phyloP scores from a whole-genome alignment of 2,888 invertebrate species.

The Dicroscelio sp. region DNA sequence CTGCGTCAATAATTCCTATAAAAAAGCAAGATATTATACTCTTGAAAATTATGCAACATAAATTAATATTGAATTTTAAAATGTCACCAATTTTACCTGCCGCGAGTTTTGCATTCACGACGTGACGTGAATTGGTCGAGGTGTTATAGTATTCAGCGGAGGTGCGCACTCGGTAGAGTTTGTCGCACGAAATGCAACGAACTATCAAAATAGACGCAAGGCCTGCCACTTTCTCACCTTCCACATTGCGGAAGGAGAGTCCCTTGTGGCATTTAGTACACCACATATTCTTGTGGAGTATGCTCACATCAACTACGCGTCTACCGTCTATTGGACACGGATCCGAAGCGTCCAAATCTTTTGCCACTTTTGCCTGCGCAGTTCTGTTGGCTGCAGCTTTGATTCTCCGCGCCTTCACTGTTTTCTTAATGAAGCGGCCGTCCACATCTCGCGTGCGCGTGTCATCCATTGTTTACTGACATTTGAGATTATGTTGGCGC shows the following conservation, averaged over 20 bases:
- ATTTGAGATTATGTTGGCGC: too few relatives aligned
- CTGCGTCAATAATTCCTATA: conserved; percentile 20
- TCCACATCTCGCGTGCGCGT: too few relatives aligned
- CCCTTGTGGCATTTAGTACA: neutral
- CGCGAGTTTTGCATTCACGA: conserved; percentile 11
- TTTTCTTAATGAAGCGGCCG: too few relatives aligned
- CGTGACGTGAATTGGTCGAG: neutral
- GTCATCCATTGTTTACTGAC: too few relatives aligned
- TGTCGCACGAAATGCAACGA: neutral
- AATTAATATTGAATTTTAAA: too few relatives aligned
- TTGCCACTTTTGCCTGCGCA: too few relatives aligned
- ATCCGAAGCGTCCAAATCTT: too few relatives aligned
- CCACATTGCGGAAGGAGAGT: neutral
- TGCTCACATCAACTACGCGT: neutral
- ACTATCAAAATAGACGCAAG: neutral
- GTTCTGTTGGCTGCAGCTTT: too few relatives aligned
- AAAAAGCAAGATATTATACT: neutral
- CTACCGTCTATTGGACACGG: neutral
- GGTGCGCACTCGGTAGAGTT: neutral
- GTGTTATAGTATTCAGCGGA: neutral
- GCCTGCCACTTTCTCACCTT: neutral
- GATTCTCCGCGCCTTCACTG: too few relatives aligned
- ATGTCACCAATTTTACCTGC: neutral
- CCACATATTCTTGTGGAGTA: neutral
- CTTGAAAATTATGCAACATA: neutral